Conservation (phyloP, 2,888 invertebrate genomes). For the Pelosia muscerda region DNA sequence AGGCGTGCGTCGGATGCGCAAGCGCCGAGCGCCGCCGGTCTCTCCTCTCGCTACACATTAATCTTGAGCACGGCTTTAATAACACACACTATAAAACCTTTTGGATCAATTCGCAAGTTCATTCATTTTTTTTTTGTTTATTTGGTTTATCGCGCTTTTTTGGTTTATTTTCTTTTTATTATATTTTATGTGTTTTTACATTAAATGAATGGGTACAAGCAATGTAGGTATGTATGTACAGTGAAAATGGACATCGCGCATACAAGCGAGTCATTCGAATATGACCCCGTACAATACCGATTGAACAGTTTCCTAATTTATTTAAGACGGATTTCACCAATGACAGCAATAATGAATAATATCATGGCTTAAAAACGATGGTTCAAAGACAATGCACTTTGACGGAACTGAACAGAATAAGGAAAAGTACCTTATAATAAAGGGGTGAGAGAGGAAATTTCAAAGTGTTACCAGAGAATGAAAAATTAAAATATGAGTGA, state of each 20-base stretch:
- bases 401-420: too few relatives aligned
- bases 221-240: not conserved
- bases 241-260: not conserved
- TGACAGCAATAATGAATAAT: not conserved
- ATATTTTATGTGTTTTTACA: not conserved
- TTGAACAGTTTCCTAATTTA: not conserved
- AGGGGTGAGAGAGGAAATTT: too few relatives aligned
- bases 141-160: too few relatives aligned
- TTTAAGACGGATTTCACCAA: not conserved
- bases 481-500: too few relatives aligned
- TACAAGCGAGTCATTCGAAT: not conserved
- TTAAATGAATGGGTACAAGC: not conserved
- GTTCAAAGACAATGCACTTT: too few relatives aligned
- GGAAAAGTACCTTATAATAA: too few relatives aligned
- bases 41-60: conserved; percentile 54
- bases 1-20: conserved; percentile 52
- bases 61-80: conserved; percentile 49
- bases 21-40: conserved; percentile 36
- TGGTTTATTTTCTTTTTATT: not conserved
- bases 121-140: conserved; percentile 8
- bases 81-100: conserved; percentile 45
- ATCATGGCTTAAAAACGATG: too few relatives aligned
- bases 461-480: too few relatives aligned
- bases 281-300: not conserved
- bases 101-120: conserved; percentile 37